Evolutionary conservation across 2,797 vertebrate genomes (phyloP).

Genomic region (Pristis pectinata): DNA sequence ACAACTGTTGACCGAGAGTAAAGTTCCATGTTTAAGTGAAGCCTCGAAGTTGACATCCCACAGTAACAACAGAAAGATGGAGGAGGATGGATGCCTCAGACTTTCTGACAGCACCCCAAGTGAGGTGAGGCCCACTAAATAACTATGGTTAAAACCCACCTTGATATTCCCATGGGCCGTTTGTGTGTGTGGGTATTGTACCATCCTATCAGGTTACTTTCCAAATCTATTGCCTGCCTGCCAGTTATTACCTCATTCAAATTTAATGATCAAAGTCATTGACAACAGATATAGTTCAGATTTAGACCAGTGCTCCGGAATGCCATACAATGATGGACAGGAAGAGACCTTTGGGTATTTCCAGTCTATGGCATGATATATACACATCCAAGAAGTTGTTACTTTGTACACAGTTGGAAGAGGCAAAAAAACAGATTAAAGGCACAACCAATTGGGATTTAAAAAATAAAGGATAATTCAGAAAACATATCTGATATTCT

Average conservation of each 20-base stretch:
- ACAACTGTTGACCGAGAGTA: no score
- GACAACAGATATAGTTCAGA: neutral
- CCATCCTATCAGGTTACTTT: neutral
- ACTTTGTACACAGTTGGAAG: neutral
- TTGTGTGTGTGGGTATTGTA: no score
- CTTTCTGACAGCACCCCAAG: no score
- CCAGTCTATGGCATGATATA: neutral
- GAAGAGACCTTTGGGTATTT: neutral
- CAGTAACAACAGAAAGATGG: no score
- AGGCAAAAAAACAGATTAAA: neutral
- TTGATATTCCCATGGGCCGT: no score
- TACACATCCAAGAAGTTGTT: neutral
- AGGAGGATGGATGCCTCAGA: no score
- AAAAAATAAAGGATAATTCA: no score
- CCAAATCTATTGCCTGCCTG: neutral
- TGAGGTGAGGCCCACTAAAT: no score
- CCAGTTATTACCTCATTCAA: neutral
- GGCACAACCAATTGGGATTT: neutral
- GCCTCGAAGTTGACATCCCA: neutral
- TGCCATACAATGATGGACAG: neutral
- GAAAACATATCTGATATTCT: neutral
- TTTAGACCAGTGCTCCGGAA: neutral
- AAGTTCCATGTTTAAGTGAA: neutral
- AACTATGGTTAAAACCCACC: no score
- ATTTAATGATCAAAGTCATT: no score